Evolutionary conservation across 2,797 vertebrate species (phyloP).

Genomic region (Thripadectes ignobilis): DNA sequence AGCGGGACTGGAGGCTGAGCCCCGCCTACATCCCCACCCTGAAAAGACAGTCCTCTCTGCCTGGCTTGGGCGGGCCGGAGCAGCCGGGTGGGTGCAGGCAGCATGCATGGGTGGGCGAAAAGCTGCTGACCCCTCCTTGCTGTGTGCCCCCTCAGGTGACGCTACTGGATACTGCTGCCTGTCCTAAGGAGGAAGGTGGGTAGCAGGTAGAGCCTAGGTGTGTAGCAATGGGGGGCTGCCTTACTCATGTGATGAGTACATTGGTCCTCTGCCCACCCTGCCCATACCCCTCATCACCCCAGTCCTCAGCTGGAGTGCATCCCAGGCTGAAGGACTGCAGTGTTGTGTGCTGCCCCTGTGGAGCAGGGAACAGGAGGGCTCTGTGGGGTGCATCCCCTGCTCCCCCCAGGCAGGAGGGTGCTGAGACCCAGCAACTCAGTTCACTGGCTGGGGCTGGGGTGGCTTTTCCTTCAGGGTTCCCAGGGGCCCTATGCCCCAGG

Average conservation of each 20-base stretch:
- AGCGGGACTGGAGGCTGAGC: background rate
- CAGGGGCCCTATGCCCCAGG: background rate
- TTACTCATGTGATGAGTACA: background rate
- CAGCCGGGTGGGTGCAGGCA: background rate
- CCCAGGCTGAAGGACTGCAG: background rate
- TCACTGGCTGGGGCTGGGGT: background rate
- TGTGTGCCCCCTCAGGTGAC: constrained; percentile 12
- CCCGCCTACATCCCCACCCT: background rate
- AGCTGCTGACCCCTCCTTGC: background rate
- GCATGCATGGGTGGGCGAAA: background rate
- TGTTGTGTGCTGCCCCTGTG: background rate
- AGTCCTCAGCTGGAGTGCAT: background rate
- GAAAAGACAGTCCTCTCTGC: background rate
- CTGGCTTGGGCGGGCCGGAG: fast-evolving
- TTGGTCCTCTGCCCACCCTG: background rate
- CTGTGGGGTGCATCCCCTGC: background rate
- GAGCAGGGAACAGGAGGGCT: background rate
- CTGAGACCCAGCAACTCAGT: background rate
- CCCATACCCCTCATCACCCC: fast-evolving
- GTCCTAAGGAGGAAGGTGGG: constrained; percentile 51
- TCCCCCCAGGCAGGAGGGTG: background rate
- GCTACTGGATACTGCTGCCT: background rate
- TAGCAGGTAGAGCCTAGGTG: background rate
- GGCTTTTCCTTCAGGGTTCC: constrained; percentile 18
- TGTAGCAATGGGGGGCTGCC: background rate